Conservation (phyloP, 2,888 invertebrate species). For the Willowsia nigromaculata region DNA sequence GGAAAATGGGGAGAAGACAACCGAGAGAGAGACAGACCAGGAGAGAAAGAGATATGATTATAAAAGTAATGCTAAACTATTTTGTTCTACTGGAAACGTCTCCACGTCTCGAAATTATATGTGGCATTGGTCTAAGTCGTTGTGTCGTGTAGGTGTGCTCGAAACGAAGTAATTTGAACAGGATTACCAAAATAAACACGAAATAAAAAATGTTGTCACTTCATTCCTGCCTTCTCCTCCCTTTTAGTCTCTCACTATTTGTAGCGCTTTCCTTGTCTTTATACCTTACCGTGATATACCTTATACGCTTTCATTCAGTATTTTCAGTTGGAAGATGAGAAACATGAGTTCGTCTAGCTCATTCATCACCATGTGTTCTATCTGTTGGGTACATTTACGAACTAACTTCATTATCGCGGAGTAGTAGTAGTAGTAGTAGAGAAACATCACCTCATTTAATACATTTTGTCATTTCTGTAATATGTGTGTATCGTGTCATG, state of each 20-base stretch:
- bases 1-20: neutral
- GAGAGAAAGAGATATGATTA: neutral
- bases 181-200: constrained; percentile 66
- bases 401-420: too few species aligned
- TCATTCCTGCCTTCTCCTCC: constrained; percentile 26
- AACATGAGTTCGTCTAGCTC: neutral
- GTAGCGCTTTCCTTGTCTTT: neutral
- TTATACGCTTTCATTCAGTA: neutral
- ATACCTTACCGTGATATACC: neutral
- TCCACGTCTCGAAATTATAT: neutral
- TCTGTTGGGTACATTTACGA: neutral
- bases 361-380: neutral
- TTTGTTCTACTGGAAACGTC: neutral
- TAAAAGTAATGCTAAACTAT: neutral
- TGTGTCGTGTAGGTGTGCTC: constrained; percentile 1
- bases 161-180: constrained; percentile 56
- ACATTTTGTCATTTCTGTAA: too few species aligned
- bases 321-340: too few species aligned
- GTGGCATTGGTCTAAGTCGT: neutral
- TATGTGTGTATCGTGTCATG: too few species aligned
- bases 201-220: constrained; percentile 58
- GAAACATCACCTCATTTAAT: too few species aligned
- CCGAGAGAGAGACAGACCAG: neutral
- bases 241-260: neutral
- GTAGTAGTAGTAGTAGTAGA: too few species aligned